Evolutionary conservation across 1,140 invertebrate species (phyloP).

Genomic region (Coenobita brevimanus): DNA sequence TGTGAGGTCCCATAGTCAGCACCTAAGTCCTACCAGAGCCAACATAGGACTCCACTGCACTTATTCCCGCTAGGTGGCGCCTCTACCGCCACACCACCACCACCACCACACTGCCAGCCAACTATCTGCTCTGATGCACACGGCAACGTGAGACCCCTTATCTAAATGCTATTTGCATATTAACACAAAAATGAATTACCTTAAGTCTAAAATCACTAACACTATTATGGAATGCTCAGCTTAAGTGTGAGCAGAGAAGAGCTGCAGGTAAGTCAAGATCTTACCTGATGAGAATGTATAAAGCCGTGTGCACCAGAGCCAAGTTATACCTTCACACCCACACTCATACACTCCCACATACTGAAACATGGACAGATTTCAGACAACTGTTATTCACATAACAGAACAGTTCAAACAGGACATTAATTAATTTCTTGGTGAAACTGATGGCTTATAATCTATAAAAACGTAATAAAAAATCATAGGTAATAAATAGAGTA

Average conservation of each 20-base stretch:
- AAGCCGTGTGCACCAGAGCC: constrained; percentile 56
- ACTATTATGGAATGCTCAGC: constrained; percentile 40
- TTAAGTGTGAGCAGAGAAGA: constrained; percentile 35
- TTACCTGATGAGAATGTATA: constrained; percentile 36
- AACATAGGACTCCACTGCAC: constrained; percentile 47
- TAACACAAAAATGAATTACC: constrained; percentile 38
- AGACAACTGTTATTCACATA: constrained; percentile 44
- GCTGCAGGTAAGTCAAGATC: background rate
- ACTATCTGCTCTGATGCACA: constrained; percentile 48
- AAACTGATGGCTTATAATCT: background rate
- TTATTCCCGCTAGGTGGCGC: constrained; percentile 36
- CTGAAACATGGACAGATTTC: constrained; percentile 40
- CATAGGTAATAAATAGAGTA: background rate
- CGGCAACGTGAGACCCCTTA: constrained; percentile 42
- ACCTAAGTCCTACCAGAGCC: constrained; percentile 52
- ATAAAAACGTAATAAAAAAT: background rate
- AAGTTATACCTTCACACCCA: constrained; percentile 41
- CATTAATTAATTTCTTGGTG: background rate
- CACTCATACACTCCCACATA: constrained; percentile 42
- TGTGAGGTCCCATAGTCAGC: constrained; percentile 44
- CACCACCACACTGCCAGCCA: constrained; percentile 62
- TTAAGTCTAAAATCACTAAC: constrained; percentile 55
- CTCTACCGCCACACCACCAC: constrained; percentile 56
- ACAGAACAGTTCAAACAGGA: constrained; percentile 23
- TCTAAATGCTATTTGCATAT: constrained; percentile 43